Evolutionary conservation across 2,113 vertebrate species (phyloP), one percentile per base, ranked within the genome.

Genomic region (Paratilapia polleni): DNA sequence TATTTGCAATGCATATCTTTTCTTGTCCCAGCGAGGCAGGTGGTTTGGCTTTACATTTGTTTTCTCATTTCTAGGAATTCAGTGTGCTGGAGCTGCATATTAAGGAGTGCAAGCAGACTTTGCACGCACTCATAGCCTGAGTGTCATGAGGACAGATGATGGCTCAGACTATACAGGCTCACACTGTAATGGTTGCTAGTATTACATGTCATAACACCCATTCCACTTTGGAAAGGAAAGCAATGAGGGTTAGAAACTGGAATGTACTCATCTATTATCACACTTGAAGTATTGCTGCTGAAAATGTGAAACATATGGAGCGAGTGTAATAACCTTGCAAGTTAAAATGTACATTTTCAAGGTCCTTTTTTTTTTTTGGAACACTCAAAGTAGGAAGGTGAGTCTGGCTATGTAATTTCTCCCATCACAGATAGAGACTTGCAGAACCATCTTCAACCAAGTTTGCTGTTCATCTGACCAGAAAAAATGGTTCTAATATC

Each of bases 21-120:
- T 83, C 57, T 76, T 43, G 56, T 81, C 81, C 78, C 74, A 60
- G 66, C 1, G 36, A 85, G 41, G 74, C 68, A 81, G 81, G 61
- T 70, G 60, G 61, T 88, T 87, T 81, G 68, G 49, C n/a, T 87
- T 90, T 87, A 43, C 63, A 82, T 86, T 91, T 85, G 68, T 83
- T 86, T 66, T 75, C 43, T 78, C 78, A 38, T 26, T 61, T 28
- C 2, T 49, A 89, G 57, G 60, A 88, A 78, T 82, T 73, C 79
- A 87, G 12, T 76, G 58, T 43, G 28, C 52, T 38, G 31, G 78
- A 74, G 74, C 78, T 83, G 77, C 68, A 83, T 88, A 76, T 80
- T 80, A 87, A 87, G 70, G 61, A 78, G 79, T 3, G 12, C 64
- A 68, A 73, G 80, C n/a, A 22, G 14, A 73, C 49, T 64, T 66